Conservation (phyloP, 2,888 invertebrate species). For the Neoscelio sp. region DNA sequence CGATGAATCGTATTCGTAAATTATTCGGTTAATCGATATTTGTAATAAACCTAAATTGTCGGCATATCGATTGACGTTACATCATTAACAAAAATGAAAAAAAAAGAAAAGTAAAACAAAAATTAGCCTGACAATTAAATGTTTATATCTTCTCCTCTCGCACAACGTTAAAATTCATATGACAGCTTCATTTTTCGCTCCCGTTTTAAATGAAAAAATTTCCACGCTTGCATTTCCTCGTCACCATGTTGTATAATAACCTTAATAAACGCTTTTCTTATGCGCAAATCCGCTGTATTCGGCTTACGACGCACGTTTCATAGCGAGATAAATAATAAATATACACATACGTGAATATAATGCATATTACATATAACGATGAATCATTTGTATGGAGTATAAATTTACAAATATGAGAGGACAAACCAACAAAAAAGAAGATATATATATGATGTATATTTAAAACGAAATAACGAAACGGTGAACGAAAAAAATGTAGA, state of each 20-base stretch:
- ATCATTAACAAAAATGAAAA: not conserved
- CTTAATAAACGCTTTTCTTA: constrained; percentile 46
- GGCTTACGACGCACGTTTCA: constrained; percentile 60
- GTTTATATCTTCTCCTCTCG: constrained; percentile 65
- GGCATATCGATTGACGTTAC: constrained; percentile 13
- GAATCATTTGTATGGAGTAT: constrained; percentile 35
- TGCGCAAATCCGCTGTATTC: constrained; percentile 55
- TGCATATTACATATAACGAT: constrained; percentile 38
- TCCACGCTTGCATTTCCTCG: constrained; percentile 54
- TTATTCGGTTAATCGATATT: constrained; percentile 34
- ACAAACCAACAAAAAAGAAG: constrained; percentile 2
- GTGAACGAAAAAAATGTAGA: constrained; percentile 65
- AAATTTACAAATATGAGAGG: constrained; percentile 25
- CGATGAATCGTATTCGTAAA: constrained; percentile 28
- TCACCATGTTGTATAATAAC: constrained; percentile 49
- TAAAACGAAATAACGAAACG: constrained; percentile 46
- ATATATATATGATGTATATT: constrained; percentile 28
- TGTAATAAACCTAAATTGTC: constrained; percentile 6
- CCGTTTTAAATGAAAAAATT: not conserved
- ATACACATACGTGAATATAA: constrained; percentile 35
- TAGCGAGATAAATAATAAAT: constrained; percentile 50
- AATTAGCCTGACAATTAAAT: constrained; percentile 43
- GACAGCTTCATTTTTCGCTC: constrained; percentile 48
- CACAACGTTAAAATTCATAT: constrained; percentile 65
- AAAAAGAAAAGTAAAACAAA: not conserved